These are phyloP conservation scores for Anthonomus grandis DNA, from an alignment of 1,140 invertebrate genomes.

Conservation along the genomic window DNA sequence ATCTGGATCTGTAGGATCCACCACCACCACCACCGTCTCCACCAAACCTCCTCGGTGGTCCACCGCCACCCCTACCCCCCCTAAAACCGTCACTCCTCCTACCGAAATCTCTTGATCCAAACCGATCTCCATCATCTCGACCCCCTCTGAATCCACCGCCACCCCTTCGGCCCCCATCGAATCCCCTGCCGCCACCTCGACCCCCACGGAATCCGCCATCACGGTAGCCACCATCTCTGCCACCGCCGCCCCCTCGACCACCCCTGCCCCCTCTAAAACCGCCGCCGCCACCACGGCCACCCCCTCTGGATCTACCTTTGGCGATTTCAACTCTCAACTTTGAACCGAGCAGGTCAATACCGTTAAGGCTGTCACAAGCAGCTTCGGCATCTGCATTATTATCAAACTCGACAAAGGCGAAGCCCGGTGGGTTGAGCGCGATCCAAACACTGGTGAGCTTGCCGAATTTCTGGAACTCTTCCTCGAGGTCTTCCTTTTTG, in stretches of 20 bases:
- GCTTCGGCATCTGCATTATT: constrained; percentile 91
- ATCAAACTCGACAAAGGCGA: constrained; percentile 98
- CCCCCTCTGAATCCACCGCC: constrained; percentile 34
- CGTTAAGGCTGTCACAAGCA: constrained; percentile 88
- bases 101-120: constrained; percentile 31
- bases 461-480: constrained; percentile 74
- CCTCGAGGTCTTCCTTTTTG: constrained; percentile 87
- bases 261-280: constrained; percentile 27
- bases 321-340: constrained; percentile 81
- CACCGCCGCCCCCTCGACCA: constrained; percentile 25
- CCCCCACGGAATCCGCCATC: constrained; percentile 44
- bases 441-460: constrained; percentile 85
- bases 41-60: constrained; percentile 37
- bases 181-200: constrained; percentile 20
- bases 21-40: constrained; percentile 34
- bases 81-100: constrained; percentile 35
- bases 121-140: constrained; percentile 30
- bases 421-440: constrained; percentile 91
- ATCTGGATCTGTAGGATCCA: constrained; percentile 43
- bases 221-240: constrained; percentile 19
- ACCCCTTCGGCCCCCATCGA: constrained; percentile 30
- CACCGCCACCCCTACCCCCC: constrained; percentile 31
- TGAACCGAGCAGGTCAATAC: constrained; percentile 74
- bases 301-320: constrained; percentile 53
- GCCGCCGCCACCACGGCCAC: constrained; percentile 30